Base-by-base conservation (phyloP, 1,140 invertebrate genomes). In the Dolichoris vasculosae region DNA sequence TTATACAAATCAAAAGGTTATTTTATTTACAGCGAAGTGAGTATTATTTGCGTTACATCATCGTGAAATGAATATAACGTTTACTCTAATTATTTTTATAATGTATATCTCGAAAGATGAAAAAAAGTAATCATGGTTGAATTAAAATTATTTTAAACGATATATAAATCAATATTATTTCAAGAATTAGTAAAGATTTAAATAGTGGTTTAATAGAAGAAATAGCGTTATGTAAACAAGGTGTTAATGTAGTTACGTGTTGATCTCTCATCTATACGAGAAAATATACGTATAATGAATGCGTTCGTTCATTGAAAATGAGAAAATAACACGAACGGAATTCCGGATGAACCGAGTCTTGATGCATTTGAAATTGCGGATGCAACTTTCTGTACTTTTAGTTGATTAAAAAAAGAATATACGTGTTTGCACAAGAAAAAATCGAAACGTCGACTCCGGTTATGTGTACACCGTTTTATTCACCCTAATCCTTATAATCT, bases 181-280 rank as follows among this genome's bases (percentile, higher is more conserved):
- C 35, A 11, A 35, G 30, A 0, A 35, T 35, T 67, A 32, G 1
- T 30, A 6, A 32, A 11, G n/a, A 23, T 13, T 35, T 32, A 67
- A 67, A 67, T n/a, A 67, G 15, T 35, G 63, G 9, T 67, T 30
- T 15, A 15, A 1, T 32, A 13, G 8, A 67, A 87, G 78, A 87
- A 87, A 85, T 20, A 26, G 51, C 35, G 59, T 59, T 4, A 32
- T 20, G 30, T 55, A 48, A 78, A 78, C 76, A 35, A 59, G 76
- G 76, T 55, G 76, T 78, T 78, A 78, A 78, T 48, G 48, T 17
- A 78, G 38, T 78, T 78, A 35, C 51, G 48, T 23, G 75, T 11
- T 32, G 11, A 20, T n/a, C 26, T 2, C n/a, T 30, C 59, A n/a
- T 6, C 26, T 8, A 17, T 30, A 64, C 15, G 51, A 2, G 51